Evolutionary conservation across 2,113 vertebrate species (phyloP), one percentile per base, ranked within the genome.

Genomic region (Cepphus grylle): DNA sequence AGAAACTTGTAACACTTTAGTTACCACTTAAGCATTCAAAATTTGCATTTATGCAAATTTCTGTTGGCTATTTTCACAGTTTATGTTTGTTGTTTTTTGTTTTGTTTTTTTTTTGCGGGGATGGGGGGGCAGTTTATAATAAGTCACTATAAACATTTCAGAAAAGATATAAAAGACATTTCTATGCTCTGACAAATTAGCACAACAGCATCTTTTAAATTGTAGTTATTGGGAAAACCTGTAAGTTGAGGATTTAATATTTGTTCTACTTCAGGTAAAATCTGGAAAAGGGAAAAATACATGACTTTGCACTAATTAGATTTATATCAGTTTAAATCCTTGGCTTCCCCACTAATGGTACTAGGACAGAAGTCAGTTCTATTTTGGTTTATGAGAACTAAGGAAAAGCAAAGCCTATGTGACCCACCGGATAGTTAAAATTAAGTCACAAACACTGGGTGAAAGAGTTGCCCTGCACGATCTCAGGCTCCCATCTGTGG

Each of bases 231-330:
- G 3, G 19, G 16, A 92, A 93, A 59, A 78, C 5, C 5, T 40
- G 8, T 21, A 38, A 81, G 38, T 21, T 45, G 1, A 58, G 9
- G 0, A 9, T 49, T 77, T 71, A 67, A 14, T 62, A n/a, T 70
- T 69, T 66, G 1, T 26, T 53, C 3, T 59, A 40, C 15, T 36
- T 70, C 50, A 74, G 21, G 9, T n/a, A 88, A 88, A 79, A 86
- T 50, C 15, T 63, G n/a, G 15, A 70, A 82, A 42, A 3, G 3
- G 17, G 12, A 17, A n/a, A 62, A 80, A 86, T 26, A 19, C 0
- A 0, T 36, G 17, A 20, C 20, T 65, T 43, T 36, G 2, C 5
- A 4, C 18, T 1, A 1, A 11, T 55, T 67, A 62, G n/a, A 70
- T 71, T 86, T 73, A 18, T 22, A 43, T 43, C 11, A 20, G 4